A percentile compares a stretch with the other conserved stretches of the same genome.
Evolutionary conservation across 2,113 vertebrate species (phyloP).

Genomic region (Muntiacus reevesi): DNA sequence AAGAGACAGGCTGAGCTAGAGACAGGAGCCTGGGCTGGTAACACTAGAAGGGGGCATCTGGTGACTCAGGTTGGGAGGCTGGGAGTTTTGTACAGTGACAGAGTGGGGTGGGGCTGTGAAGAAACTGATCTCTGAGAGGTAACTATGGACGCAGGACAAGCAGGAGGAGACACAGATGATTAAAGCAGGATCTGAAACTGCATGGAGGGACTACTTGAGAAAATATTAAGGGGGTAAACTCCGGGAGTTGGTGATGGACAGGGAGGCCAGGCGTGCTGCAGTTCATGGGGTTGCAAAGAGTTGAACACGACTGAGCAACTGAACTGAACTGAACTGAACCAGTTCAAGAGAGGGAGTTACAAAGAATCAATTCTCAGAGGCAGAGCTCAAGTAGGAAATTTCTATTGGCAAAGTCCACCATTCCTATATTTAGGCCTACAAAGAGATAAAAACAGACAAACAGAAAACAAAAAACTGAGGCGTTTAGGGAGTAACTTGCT

Average conservation of each 20-base stretch:
- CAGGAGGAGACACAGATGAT: not conserved
- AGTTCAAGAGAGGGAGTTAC: not conserved
- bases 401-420: not conserved
- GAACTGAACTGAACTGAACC: not conserved
- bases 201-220: not conserved
- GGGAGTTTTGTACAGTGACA: not conserved
- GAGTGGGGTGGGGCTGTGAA: not conserved
- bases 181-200: conserved; percentile 31
- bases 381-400: not conserved
- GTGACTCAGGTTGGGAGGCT: conserved; percentile 36
- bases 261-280: too few species aligned
- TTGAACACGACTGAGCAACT: too few species aligned
- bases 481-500: not conserved
- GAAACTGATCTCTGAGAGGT: conserved; percentile 24
- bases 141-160: not conserved
- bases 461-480: not conserved
- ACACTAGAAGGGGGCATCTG: not conserved
- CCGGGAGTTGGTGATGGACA: too few species aligned
- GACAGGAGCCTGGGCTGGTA: not conserved
- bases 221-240: not conserved
- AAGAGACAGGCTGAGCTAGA: not conserved
- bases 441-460: not conserved
- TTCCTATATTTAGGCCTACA: not conserved
- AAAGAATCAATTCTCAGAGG: not conserved
- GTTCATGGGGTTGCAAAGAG: too few species aligned